Evolutionary conservation across 1,140 invertebrate genomes (phyloP).

Genomic region (Atta texana): DNA sequence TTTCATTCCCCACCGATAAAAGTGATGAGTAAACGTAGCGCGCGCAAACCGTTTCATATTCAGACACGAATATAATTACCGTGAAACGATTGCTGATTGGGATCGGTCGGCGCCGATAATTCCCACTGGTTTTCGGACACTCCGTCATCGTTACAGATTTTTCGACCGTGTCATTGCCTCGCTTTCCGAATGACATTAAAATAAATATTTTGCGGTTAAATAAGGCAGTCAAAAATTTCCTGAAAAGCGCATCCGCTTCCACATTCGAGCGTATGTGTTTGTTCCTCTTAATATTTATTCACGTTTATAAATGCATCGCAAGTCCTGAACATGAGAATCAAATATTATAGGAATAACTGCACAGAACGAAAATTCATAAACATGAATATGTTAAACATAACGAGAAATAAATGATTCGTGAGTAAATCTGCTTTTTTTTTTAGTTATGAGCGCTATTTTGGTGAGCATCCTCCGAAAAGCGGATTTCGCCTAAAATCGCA

Average conservation of each 20-base stretch:
- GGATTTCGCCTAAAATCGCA: conserved; percentile 29
- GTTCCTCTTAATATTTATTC: conserved; percentile 13
- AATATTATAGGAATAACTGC: too few relatives aligned
- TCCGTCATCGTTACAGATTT: conserved; percentile 21
- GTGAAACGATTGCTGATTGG: conserved; percentile 67
- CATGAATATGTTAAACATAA: neutral
- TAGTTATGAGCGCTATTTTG: neutral
- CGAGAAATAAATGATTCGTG: neutral
- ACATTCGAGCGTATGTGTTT: neutral
- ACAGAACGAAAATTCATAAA: neutral
- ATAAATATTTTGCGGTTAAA: conserved; percentile 34
- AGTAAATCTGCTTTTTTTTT: neutral
- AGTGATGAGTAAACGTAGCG: conserved; percentile 47
- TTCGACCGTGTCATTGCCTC: neutral
- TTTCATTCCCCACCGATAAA: conserved; percentile 7
- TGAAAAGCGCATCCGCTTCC: neutral
- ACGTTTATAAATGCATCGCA: neutral
- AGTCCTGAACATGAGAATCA: neutral
- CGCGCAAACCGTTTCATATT: conserved; percentile 52
- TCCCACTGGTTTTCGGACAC: conserved; percentile 8
- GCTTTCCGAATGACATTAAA: neutral
- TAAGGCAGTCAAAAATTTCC: conserved; percentile 13
- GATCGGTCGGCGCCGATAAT: conserved; percentile 51
- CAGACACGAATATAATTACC: conserved; percentile 71
- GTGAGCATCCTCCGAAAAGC: neutral